Evolutionary conservation across 2,888 invertebrate genomes (phyloP).

Genomic region (Julus scandinavius): DNA sequence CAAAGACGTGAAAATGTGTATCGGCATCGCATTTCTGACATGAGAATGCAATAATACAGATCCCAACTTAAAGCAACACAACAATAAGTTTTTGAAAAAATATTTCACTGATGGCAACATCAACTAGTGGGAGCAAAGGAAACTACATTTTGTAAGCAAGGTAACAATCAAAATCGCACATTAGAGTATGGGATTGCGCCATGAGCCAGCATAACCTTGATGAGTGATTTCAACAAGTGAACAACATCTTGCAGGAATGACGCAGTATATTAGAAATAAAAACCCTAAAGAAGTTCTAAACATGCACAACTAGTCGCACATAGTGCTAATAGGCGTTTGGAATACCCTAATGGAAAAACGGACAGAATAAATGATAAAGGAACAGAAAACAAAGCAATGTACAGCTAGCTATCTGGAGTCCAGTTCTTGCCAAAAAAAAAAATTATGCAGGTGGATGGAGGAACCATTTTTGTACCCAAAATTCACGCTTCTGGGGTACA

Average conservation of each 20-base stretch:
- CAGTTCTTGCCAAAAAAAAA: neutral
- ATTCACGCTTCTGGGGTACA: neutral
- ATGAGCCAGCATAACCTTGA: neutral
- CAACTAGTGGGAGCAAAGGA: neutral
- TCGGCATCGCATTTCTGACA: neutral
- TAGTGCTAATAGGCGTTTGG: neutral
- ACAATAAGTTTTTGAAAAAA: neutral
- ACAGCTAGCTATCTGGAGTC: neutral
- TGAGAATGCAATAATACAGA: neutral
- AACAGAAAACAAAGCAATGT: conserved; percentile 10
- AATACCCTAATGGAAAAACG: conserved; percentile 26
- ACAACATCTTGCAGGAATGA: neutral
- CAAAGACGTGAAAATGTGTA: too few species aligned
- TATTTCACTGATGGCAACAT: neutral
- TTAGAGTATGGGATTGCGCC: neutral
- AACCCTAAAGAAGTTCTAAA: neutral
- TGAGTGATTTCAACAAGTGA: neutral
- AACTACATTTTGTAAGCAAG: neutral
- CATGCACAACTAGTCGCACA: conserved; percentile 13
- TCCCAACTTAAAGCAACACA: neutral
- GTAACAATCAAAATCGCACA: neutral
- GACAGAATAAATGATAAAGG: neutral
- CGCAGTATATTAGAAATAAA: conserved; percentile 11
- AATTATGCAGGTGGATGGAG: neutral
- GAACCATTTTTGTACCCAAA: too few species aligned